Percentiles rank a stretch among this genome's conserved stretches.
Evolutionary conservation across 1,140 invertebrate genomes (phyloP).

Genomic region (Drosophila pseudoananassae): DNA sequence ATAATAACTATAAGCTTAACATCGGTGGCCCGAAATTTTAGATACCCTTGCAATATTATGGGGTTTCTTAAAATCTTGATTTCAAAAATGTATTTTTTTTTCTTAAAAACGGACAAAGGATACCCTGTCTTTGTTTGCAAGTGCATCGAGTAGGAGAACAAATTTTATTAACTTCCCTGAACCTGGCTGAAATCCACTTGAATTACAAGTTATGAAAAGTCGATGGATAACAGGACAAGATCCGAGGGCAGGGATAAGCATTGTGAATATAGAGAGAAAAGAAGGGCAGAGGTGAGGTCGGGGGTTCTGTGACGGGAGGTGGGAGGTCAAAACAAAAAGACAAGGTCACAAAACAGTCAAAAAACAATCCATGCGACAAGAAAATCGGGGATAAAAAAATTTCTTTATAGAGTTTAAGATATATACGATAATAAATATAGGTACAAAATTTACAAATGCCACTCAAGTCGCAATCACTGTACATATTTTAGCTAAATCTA

Average conservation of each 20-base stretch:
- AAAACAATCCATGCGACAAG: slow-evolving; percentile 45
- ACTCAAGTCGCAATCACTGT: slow-evolving; percentile 29
- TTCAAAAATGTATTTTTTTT: not conserved
- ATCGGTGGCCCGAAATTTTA: slow-evolving; percentile 15
- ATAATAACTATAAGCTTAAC: slow-evolving; percentile 29
- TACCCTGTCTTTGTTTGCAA: slow-evolving; percentile 12
- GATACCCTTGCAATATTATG: slow-evolving; percentile 30
- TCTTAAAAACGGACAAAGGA: not conserved
- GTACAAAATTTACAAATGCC: slow-evolving; percentile 34
- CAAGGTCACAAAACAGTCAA: slow-evolving; percentile 41
- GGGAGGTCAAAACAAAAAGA: slow-evolving; percentile 15
- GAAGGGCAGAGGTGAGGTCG: slow-evolving; percentile 19
- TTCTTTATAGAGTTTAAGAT: slow-evolving; percentile 17
- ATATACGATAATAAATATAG: slow-evolving; percentile 28
- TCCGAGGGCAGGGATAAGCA: slow-evolving; percentile 27
- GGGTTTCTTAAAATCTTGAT: too few species aligned
- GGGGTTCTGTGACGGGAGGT: not conserved
- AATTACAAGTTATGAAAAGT: slow-evolving; percentile 66
- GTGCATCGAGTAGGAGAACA: slow-evolving; percentile 43
- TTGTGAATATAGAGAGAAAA: slow-evolving; percentile 19
- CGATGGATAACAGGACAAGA: slow-evolving; percentile 46
- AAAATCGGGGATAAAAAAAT: slow-evolving; percentile 44
- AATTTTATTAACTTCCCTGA: slow-evolving; percentile 81
- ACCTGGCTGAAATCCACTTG: slow-evolving; percentile 74
- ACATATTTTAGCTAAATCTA: slow-evolving; percentile 41